phyloP scores from a whole-genome alignment of 64 coral and sea anemone genomes.

The Pocillopora damicornis region DNA sequence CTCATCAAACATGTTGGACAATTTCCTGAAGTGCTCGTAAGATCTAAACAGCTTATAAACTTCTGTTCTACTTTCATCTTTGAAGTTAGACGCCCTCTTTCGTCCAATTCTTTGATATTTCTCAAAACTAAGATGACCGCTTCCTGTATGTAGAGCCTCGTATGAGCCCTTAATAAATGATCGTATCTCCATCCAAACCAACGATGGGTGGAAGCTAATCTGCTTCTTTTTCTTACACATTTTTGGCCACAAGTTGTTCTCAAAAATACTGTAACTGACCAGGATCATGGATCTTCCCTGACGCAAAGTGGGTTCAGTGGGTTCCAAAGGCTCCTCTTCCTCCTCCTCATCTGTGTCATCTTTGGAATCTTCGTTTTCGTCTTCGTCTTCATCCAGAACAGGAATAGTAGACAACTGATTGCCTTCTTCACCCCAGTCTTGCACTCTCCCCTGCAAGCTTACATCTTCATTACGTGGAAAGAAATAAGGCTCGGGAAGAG shows the following conservation, averaged over 20 bases:
- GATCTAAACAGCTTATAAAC: slow-evolving; percentile 56
- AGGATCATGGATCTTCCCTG: not conserved
- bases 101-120: slow-evolving; percentile 52
- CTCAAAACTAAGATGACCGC: slow-evolving; percentile 50
- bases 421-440: slow-evolving; percentile 93
- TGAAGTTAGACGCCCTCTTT: slow-evolving; percentile 68
- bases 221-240: slow-evolving; percentile 27
- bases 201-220: slow-evolving; percentile 34
- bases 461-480: slow-evolving; percentile 73
- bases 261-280: not conserved
- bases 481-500: slow-evolving; percentile 55
- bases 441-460: slow-evolving; percentile 47
- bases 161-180: slow-evolving; percentile 69
- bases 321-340: not conserved
- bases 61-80: slow-evolving; percentile 24
- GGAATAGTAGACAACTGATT: slow-evolving; percentile 30
- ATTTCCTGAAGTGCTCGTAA: slow-evolving; percentile 37
- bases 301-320: no score
- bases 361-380: slow-evolving; percentile 20
- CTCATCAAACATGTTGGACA: slow-evolving; percentile 68
- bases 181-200: slow-evolving; percentile 68
- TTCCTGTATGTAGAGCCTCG: slow-evolving; percentile 47
- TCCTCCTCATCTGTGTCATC: not conserved
- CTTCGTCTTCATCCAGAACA: not conserved
- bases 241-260: slow-evolving; percentile 46